Evolutionary conservation across 2,888 invertebrate genomes (phyloP).

Genomic region (Creontiades dilutus): DNA sequence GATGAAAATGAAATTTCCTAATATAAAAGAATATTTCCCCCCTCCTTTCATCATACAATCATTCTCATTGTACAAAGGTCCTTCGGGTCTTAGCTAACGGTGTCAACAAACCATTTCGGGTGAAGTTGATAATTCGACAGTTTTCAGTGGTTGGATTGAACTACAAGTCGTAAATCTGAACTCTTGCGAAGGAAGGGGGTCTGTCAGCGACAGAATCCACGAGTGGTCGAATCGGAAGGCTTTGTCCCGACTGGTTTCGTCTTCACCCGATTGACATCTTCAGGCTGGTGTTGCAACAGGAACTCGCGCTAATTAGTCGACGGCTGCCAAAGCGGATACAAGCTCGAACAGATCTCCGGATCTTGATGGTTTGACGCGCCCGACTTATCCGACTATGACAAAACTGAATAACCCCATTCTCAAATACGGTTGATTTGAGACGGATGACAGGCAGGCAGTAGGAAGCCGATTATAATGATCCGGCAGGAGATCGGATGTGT

Average conservation of each 20-base stretch:
- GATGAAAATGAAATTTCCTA: no score
- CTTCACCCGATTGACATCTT: conserved; percentile 10
- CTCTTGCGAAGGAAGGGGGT: no score
- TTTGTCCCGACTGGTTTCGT: neutral
- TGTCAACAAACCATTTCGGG: no score
- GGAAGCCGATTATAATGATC: neutral
- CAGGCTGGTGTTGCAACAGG: neutral
- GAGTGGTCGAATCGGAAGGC: neutral
- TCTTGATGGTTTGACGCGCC: neutral
- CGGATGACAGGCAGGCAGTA: neutral
- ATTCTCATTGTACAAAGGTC: no score
- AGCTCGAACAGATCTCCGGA: neutral
- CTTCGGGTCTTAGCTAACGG: no score
- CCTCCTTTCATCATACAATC: no score
- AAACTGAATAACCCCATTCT: conserved; percentile 9
- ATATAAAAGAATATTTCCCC: no score
- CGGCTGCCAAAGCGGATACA: neutral
- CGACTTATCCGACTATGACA: conserved; percentile 2
- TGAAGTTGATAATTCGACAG: no score
- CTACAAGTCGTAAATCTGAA: no score
- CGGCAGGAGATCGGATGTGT: neutral
- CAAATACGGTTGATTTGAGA: neutral
- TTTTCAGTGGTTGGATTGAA: no score
- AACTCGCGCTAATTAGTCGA: conserved; percentile 18
- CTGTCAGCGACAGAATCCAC: neutral